Evolutionary conservation across 2,113 vertebrate genomes (phyloP).

Genomic region (Thamnophis sirtalis): DNA sequence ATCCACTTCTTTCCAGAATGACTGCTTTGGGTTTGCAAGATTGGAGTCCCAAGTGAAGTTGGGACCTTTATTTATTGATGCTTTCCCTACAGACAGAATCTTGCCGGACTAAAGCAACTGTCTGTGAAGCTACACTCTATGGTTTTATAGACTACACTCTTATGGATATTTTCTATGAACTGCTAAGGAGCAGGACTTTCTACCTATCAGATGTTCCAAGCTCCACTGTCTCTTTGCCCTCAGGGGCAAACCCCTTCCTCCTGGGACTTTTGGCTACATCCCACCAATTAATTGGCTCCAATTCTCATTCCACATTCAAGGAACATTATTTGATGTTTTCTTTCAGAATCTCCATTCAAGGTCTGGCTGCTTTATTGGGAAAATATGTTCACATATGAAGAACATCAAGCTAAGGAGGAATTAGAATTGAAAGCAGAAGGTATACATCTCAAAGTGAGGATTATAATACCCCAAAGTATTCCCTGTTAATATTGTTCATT

Average conservation of each 20-base stretch:
- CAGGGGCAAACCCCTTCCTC: no score
- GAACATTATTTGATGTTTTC: neutral
- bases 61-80: conserved; percentile 14
- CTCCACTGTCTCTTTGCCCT: no score
- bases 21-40: conserved; percentile 40
- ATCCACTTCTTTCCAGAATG: conserved; percentile 23
- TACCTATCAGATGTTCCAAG: neutral
- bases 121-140: neutral
- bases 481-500: conserved; percentile 2
- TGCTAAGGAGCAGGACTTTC: neutral
- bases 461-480: conserved; percentile 11
- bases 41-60: conserved; percentile 23
- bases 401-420: neutral
- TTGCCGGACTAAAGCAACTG: neutral
- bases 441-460: conserved; percentile 14
- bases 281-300: no score
- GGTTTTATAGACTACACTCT: neutral
- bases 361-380: neutral
- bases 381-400: neutral
- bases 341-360: neutral
- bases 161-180: neutral
- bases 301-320: neutral
- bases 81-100: neutral
- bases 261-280: no score
- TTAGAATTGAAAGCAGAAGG: neutral